Conservation (phyloP, 2,797 vertebrate species). For the Morelia viridis region DNA sequence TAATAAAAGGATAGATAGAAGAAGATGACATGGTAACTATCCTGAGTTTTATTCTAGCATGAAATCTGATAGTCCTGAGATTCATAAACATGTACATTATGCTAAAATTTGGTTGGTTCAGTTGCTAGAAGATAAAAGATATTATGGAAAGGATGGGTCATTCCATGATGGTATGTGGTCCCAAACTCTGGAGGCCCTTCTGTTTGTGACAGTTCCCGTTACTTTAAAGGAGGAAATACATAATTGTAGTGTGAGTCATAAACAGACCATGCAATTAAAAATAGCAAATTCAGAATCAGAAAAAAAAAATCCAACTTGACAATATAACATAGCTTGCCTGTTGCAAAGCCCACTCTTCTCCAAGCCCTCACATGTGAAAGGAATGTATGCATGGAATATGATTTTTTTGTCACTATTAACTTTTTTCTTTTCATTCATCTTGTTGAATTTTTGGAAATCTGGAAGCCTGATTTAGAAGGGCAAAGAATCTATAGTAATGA, state of each 20-base stretch:
- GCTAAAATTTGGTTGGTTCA: not conserved
- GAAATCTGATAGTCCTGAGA: not conserved
- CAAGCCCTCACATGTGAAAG: not conserved
- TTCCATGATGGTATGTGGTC: not conserved
- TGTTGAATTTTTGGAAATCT: not conserved
- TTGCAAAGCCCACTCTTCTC: not conserved
- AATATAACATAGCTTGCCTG: not conserved
- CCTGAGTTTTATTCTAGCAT: not conserved
- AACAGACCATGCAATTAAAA: not conserved
- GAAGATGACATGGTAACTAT: not conserved
- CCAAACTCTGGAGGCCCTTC: not conserved
- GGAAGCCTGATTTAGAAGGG: too few relatives aligned
- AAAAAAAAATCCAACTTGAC: not conserved
- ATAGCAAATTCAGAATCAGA: not conserved
- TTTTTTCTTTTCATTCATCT: not conserved
- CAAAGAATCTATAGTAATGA: too few relatives aligned
- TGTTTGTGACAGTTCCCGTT: too few relatives aligned
- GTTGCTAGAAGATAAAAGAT: not conserved
- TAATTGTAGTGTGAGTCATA: not conserved
- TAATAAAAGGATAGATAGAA: not conserved
- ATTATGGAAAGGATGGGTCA: not conserved
- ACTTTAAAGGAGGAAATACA: too few relatives aligned
- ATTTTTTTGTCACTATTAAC: not conserved
- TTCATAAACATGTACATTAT: not conserved
- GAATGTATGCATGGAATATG: not conserved